A percentile compares a stretch with the other conserved stretches of the same genome.
Conservation (phyloP, 2,888 invertebrate genomes). For the Sussaba pulchella region DNA sequence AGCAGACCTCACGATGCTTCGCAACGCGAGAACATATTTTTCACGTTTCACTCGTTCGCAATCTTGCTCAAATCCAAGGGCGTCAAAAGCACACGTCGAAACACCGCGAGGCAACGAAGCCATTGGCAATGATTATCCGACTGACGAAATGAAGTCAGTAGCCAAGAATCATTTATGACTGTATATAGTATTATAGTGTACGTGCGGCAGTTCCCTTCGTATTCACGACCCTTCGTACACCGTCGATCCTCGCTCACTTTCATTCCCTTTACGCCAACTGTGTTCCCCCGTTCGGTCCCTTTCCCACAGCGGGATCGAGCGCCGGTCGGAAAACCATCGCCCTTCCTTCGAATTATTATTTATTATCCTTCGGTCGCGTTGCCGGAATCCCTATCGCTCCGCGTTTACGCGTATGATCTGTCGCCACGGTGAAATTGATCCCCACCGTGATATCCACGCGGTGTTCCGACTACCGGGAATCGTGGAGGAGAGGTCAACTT, state of each 20-base stretch:
- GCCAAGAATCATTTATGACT: conserved; percentile 72
- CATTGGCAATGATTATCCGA: conserved; percentile 70
- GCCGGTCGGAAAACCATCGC: conserved; percentile 67
- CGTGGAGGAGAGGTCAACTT: conserved; percentile 17
- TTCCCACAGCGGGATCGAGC: conserved; percentile 70
- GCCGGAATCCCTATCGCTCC: conserved; percentile 54
- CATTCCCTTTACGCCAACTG: conserved; percentile 30
- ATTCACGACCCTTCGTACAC: conserved; percentile 58
- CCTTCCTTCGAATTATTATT: conserved; percentile 79
- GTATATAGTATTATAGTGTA: conserved; percentile 48
- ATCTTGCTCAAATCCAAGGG: conserved; percentile 34
- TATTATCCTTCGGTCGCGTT: conserved; percentile 73
- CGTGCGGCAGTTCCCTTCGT: conserved; percentile 48
- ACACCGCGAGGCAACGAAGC: neutral
- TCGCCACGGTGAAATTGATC: conserved; percentile 48
- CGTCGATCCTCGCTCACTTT: conserved; percentile 49
- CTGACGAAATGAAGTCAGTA: conserved; percentile 73
- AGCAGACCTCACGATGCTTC: conserved; percentile 52
- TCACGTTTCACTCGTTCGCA: conserved; percentile 57
- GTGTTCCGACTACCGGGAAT: neutral
- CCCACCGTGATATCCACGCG: neutral
- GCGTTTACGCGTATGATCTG: conserved; percentile 16
- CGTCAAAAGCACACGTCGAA: neutral
- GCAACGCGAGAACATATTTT: conserved; percentile 63
- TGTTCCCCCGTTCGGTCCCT: conserved; percentile 59